A percentile compares a stretch with the other conserved stretches of the same genome.
Conservation (phyloP, 1,140 invertebrate genomes). For the Armadillidium nasatum region DNA sequence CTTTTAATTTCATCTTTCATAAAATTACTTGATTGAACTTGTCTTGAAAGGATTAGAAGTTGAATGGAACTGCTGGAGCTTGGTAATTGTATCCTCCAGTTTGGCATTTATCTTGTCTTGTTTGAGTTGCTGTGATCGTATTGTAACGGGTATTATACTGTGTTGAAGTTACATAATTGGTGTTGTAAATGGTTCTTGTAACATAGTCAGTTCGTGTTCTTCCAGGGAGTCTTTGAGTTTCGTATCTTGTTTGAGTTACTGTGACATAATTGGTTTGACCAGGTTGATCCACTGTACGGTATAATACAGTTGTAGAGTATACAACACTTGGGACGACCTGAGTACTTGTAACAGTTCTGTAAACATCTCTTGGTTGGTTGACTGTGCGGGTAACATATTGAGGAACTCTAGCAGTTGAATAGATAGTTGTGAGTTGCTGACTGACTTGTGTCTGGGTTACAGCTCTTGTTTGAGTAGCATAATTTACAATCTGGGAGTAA, state of each 20-base stretch:
- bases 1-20: too few relatives aligned
- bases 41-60: too few relatives aligned
- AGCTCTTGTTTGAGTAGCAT: background rate
- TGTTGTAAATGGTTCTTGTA: constrained; percentile 8
- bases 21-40: too few relatives aligned
- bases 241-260: background rate
- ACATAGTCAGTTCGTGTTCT: background rate
- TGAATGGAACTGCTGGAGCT: too few relatives aligned
- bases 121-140: background rate
- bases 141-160: background rate
- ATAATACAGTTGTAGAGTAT: background rate
- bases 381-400: background rate
- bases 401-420: background rate
- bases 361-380: background rate
- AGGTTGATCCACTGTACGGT: background rate
- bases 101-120: background rate
- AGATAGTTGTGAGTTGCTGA: background rate
- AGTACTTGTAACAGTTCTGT: background rate
- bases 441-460: background rate
- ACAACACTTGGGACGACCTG: background rate
- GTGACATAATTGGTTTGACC: background rate
- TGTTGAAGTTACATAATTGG: background rate
- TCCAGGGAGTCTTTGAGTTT: background rate
- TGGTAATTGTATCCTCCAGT: background rate
- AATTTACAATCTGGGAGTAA: background rate